A percentile compares a stretch with the other conserved stretches of the same genome.
Conservation (phyloP, 2,888 invertebrate genomes). For the Esperia sulphurella region DNA sequence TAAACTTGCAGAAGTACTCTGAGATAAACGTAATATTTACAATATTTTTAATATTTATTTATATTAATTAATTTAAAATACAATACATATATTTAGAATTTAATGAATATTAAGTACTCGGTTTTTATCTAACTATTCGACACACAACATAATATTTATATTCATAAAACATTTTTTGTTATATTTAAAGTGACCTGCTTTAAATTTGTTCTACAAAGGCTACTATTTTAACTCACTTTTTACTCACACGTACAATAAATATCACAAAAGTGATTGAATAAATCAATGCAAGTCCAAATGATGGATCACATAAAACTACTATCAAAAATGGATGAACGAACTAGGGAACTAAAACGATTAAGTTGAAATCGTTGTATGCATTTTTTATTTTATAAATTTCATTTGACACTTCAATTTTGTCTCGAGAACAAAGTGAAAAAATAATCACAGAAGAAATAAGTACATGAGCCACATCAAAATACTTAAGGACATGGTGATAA, state of each 20-base stretch:
- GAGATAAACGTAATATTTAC: constrained; percentile 58
- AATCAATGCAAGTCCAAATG: constrained; percentile 10
- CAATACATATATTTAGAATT: constrained; percentile 60
- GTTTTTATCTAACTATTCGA: constrained; percentile 40
- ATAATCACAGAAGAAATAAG: not conserved
- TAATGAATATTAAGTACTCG: constrained; percentile 32
- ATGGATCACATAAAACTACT: not conserved
- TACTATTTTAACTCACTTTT: constrained; percentile 34
- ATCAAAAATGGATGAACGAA: constrained; percentile 23
- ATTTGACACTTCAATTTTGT: not conserved
- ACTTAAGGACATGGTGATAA: not conserved
- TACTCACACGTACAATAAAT: constrained; percentile 22
- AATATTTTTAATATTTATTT: constrained; percentile 34
- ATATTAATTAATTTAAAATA: constrained; percentile 24
- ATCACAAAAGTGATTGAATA: constrained; percentile 47
- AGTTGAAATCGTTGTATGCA: constrained; percentile 41
- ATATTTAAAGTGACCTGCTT: too few relatives aligned
- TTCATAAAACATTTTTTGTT: constrained; percentile 18
- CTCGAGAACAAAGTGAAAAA: constrained; percentile 6
- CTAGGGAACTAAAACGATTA: constrained; percentile 22
- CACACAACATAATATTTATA: constrained; percentile 32
- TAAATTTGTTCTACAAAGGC: not conserved
- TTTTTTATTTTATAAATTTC: constrained; percentile 13
- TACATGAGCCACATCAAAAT: not conserved
- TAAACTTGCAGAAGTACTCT: constrained; percentile 49